phyloP scores from a whole-genome alignment of 2,888 invertebrate species.

The Tenodera sinensis region DNA sequence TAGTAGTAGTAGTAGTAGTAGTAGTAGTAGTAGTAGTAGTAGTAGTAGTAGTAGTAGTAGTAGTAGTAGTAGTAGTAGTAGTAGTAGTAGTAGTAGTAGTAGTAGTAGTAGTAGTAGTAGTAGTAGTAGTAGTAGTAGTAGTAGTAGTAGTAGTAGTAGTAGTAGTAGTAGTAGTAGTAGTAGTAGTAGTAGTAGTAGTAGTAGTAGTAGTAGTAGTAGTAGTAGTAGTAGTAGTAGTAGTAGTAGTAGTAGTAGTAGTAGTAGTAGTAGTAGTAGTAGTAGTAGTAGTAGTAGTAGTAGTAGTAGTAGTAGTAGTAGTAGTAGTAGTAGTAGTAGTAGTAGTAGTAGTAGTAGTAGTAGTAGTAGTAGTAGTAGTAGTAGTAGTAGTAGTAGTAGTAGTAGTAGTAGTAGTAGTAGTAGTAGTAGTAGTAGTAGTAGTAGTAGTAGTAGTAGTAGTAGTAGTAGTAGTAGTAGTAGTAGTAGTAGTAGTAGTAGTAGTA shows the following conservation, averaged over 20 bases:
- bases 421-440: background rate
- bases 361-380: background rate
- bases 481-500: background rate
- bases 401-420: background rate
- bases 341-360: background rate
- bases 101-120: background rate
- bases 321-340: background rate
- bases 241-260: background rate
- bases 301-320: background rate
- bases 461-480: background rate
- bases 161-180: background rate
- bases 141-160: background rate
- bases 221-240: background rate
- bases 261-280: background rate
- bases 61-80: background rate
- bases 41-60: background rate
- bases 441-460: background rate
- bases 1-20: background rate
- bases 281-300: background rate
- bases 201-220: background rate
- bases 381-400: background rate
- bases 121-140: background rate
- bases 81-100: background rate
- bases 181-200: background rate
- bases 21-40: background rate